phyloP scores from a whole-genome alignment of 2,888 invertebrate genomes.

The Glyphotaelius pellucidus region DNA sequence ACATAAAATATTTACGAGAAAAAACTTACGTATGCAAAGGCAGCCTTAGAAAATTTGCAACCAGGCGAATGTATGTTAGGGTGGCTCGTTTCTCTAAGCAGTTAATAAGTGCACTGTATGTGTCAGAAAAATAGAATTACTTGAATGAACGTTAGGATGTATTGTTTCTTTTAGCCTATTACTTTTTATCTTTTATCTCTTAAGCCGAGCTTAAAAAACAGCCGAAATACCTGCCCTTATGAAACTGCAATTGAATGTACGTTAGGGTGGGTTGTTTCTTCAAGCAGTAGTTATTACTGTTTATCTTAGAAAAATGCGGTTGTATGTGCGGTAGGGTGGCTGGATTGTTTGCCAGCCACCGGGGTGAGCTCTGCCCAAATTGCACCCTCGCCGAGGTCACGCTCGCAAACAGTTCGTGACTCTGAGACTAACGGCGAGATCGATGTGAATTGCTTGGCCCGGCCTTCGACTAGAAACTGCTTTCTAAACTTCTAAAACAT shows the following conservation, averaged over 20 bases:
- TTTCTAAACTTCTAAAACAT: no score
- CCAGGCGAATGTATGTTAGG: no score
- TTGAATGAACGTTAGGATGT: no score
- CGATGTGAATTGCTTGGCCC: conserved; percentile 19
- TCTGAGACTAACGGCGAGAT: background rate
- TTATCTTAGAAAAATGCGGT: background rate
- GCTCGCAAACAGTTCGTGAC: conserved; percentile 41
- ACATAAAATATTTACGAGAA: no score
- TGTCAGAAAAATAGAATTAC: no score
- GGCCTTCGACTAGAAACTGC: background rate
- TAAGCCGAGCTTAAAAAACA: no score
- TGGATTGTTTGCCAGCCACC: conserved; percentile 4
- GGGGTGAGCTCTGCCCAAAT: conserved; percentile 40
- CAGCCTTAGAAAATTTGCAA: no score
- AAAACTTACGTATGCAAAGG: no score
- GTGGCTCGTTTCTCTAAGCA: no score
- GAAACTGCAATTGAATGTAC: conserved; percentile 5
- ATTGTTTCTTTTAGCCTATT: no score
- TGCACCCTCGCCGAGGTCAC: conserved; percentile 23
- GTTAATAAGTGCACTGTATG: no score
- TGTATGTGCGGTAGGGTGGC: background rate
- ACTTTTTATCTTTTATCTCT: no score
- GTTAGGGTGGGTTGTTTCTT: background rate
- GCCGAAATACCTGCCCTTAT: background rate
- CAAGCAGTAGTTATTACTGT: background rate